Base-by-base conservation (phyloP, 2,797 vertebrate species). In the Peromyscus eremicus region DNA sequence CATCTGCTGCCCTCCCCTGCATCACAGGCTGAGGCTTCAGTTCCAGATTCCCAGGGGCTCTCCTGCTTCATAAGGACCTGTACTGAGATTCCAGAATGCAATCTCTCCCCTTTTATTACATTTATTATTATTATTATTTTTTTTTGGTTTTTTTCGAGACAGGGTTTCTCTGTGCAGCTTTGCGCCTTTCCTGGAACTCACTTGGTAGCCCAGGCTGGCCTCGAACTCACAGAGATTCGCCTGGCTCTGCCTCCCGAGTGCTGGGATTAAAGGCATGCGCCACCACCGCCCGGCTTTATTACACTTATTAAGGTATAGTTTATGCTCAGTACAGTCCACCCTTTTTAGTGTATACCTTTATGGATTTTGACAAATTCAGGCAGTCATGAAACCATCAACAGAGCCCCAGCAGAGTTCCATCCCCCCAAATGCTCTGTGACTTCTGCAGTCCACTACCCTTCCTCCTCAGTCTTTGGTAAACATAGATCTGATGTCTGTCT, bases 301-400 rank as follows among this genome's bases (percentile, higher is more conserved):
- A 25, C 27, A 68, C 29, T 57, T 75, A 70, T 2, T 29, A 46
- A 89, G 62, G 37, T 60, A 70, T 76, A 64, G 88, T 76, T 92
- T 80, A 70, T 0, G 43, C 12, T 21, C 0, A 32, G 11, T 70
- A 52, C 40, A 84, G 29, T 76, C 57, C 49, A 16, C 13, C n/a
- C 14, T 76, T 85, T 49, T 91, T 43, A 37, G 34, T 8, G 21
- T 34, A 8, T 10, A 37, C 2, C 29, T 77, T 60, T 76, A 16
- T 70, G 43, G 52, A 57, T 79, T 94, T 49, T 83, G 62, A 77
- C 77, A 87, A 71, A 84, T 83, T 55, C 80, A 37, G 49, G 64
- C 16, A 40, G 19, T 32, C 1, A 4, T 49, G 40, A 89, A 37
- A 64, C 27, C n/a, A 90, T 34, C 11, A 64, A 43, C n/a, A 70